Conservation (phyloP, 2,113 vertebrate species). For the Sorex araneus region DNA sequence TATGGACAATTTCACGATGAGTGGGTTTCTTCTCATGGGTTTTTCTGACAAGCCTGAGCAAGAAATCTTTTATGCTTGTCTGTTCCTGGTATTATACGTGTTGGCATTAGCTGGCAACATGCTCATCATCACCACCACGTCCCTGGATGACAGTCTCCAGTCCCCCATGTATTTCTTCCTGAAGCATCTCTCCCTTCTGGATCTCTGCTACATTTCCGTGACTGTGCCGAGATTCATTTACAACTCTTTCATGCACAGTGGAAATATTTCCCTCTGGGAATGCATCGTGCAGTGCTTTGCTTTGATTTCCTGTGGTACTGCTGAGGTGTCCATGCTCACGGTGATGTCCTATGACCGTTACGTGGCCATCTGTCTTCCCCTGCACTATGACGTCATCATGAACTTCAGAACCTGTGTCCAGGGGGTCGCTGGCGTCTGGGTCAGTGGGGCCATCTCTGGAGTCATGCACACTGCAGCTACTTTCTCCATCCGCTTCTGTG, state of each 20-base stretch:
- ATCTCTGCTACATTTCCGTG: too few species aligned
- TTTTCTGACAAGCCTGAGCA: background rate
- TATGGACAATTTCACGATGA: background rate
- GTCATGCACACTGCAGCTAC: background rate
- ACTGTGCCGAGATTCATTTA: too few species aligned
- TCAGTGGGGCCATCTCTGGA: background rate
- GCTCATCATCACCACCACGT: too few species aligned
- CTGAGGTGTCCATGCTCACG: constrained; percentile 5
- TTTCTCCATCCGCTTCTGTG: background rate
- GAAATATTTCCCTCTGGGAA: too few species aligned
- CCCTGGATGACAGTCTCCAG: too few species aligned
- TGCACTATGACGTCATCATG: constrained; percentile 41
- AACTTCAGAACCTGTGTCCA: background rate
- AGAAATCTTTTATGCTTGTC: background rate
- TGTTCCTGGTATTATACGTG: background rate
- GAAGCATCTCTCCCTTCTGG: too few species aligned
- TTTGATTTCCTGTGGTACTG: background rate
- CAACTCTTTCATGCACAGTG: too few species aligned
- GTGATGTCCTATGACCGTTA: constrained; percentile 63
- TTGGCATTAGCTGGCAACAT: background rate
- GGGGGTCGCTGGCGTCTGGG: background rate
- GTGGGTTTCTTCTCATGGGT: background rate
- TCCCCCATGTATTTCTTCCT: too few species aligned
- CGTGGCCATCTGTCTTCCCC: constrained; percentile 32
- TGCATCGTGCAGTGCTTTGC: background rate